Evolutionary conservation across 2,113 vertebrate genomes (phyloP), one percentile per base, ranked within the genome.

Genomic region (Oceanodroma tethys): DNA sequence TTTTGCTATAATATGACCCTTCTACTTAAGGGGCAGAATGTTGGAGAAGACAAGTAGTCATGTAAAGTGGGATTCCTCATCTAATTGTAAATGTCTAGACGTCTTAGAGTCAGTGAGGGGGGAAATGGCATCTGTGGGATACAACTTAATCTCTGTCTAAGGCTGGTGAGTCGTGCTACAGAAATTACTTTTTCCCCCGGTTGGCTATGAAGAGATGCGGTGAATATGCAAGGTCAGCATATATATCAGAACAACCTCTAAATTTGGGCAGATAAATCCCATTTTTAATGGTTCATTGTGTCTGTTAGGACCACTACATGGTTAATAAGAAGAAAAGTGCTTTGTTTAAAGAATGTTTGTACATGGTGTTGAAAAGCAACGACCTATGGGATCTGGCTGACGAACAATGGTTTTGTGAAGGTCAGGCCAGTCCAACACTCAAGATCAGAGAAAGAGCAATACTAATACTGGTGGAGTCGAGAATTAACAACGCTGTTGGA

Each of bases 371-470:
- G 84, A 76, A 16, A 43, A 93, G 56, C 91, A 96, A 1, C 53
- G 16, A 36, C 87, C 84, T 65, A 2, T 68, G 95, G 68, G 87
- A 59, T 87, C 60, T 96, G 95, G 70, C 73, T 60, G 50, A 47
- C 3, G 32, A 96, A 62, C 90, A 94, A 75, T 94, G 91, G 58
- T 17, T 92, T 94, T 63, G 60, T 59, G 89, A 75, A 79, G 84
- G 89, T 96, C 91, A 82, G 70, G 52, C 73, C 81, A 75, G 91
- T 65, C 78, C 78, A 85, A 2, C 70, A 17, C n/a, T 58, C 13
- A 13, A 78, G 67, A 87, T 87, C 58, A 87, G 93, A 85, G 86
- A 48, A 72, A 13, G 26, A 63, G 16, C 65, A 71, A 6, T 0
- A 1, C 76, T 75, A 71, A 6, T 0, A 1, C 76, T 75, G 68